These are phyloP conservation scores for Setipinna tenuifilis DNA, from an alignment of 2,797 vertebrate genomes.

Conservation along the genomic window DNA sequence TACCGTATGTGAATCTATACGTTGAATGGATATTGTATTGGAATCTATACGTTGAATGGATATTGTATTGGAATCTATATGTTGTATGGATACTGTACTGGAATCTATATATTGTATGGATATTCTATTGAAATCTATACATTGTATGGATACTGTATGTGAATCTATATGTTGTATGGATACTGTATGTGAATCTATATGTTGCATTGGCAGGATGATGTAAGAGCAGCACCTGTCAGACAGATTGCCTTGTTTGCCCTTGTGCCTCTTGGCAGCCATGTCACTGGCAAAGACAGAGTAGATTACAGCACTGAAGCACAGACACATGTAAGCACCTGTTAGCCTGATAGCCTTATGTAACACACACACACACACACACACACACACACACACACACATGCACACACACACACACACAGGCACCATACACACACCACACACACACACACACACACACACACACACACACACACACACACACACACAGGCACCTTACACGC, in stretches of 20 bases:
- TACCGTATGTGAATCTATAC: not conserved
- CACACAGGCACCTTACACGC: not conserved
- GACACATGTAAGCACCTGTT: conserved; percentile 5
- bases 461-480: not conserved
- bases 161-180: not conserved
- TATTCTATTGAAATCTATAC: no score
- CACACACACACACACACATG: conserved; percentile 36
- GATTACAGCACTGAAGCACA: conserved; percentile 15
- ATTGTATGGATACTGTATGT: no score
- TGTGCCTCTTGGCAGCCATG: not conserved
- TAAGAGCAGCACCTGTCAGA: not conserved
- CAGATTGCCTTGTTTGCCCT: not conserved
- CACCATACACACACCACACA: not conserved
- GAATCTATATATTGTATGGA: no score
- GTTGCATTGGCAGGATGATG: not conserved
- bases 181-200: not conserved
- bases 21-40: not conserved
- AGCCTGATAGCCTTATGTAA: not conserved
- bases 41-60: no score
- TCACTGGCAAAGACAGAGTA: not conserved
- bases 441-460: conserved; percentile 30
- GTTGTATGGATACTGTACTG: no score
- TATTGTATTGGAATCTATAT: no score
- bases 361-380: conserved; percentile 43
- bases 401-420: conserved; percentile 13